These are phyloP conservation scores for Diarsia brunnea DNA, from an alignment of 2,888 invertebrate species.

Conservation along the genomic window DNA sequence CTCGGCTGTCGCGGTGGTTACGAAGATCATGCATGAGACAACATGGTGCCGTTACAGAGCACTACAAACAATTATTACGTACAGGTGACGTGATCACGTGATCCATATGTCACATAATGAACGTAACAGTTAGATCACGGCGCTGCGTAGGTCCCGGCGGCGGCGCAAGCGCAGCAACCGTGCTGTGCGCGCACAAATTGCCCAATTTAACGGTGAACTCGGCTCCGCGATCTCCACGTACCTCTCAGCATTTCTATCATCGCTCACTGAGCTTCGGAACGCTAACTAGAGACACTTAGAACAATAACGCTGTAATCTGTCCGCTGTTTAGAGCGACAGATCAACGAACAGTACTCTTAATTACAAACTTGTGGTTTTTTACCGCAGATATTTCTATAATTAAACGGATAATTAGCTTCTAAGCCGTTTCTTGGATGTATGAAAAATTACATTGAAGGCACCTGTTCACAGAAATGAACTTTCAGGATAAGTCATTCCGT, in stretches of 20 bases:
- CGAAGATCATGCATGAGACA: conserved; percentile 64
- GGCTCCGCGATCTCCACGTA: conserved; percentile 61
- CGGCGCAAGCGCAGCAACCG: conserved; percentile 81
- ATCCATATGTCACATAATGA: conserved; percentile 86
- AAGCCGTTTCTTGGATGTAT: conserved; percentile 23
- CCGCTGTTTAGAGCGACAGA: conserved; percentile 46
- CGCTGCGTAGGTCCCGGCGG: conserved; percentile 69
- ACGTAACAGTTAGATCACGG: conserved; percentile 84
- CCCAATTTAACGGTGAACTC: conserved; percentile 88
- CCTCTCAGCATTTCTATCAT: conserved; percentile 66
- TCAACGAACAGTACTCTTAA: conserved; percentile 58
- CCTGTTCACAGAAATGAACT: not conserved
- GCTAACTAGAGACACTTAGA: conserved; percentile 64
- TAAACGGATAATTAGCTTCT: conserved; percentile 36
- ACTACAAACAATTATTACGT: conserved; percentile 75
- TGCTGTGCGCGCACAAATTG: conserved; percentile 84
- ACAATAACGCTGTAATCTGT: conserved; percentile 59
- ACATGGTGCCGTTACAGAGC: conserved; percentile 65
- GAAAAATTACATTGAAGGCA: conserved; percentile 21
- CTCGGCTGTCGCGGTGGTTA: conserved; percentile 44
- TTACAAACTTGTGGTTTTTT: conserved; percentile 40
- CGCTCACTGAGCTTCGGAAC: conserved; percentile 55
- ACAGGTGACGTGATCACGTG: conserved; percentile 77
- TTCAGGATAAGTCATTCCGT: not conserved
- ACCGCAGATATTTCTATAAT: conserved; percentile 43